phyloP scores from a whole-genome alignment of 2,888 invertebrate genomes.

The Phymatocera aterrima region DNA sequence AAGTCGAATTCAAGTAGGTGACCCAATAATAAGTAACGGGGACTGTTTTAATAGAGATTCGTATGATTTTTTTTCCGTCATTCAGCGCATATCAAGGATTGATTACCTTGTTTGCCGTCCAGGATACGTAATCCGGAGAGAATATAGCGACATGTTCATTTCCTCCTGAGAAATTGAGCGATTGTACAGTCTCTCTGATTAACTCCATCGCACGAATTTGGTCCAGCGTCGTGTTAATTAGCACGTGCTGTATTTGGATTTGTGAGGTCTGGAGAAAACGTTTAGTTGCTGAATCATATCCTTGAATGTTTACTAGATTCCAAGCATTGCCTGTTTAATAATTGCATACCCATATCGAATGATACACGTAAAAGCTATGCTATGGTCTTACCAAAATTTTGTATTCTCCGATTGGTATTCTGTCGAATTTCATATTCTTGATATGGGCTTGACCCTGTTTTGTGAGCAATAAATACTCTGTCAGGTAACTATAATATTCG shows the following conservation, averaged over 20 bases:
- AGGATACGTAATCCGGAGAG: conserved; percentile 69
- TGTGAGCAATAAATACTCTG: conserved; percentile 70
- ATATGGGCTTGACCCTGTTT: conserved; percentile 69
- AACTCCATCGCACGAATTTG: conserved; percentile 70
- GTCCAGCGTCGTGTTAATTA: conserved; percentile 65
- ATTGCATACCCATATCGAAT: not conserved
- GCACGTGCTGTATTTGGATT: conserved; percentile 69
- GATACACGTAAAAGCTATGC: conserved; percentile 30
- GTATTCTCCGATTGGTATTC: conserved; percentile 66
- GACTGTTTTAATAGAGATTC: not conserved
- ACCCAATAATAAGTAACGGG: not conserved
- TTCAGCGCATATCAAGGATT: not conserved
- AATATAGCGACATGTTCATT: conserved; percentile 64
- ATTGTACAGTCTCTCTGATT: conserved; percentile 61
- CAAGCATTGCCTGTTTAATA: not conserved
- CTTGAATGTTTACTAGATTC: not conserved
- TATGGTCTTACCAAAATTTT: conserved; percentile 68
- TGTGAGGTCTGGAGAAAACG: conserved; percentile 64
- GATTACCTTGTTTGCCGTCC: conserved; percentile 69
- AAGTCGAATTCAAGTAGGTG: not conserved
- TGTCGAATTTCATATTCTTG: conserved; percentile 70
- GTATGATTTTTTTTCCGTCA: not conserved
- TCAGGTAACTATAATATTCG: conserved; percentile 67
- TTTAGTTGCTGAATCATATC: not conserved
- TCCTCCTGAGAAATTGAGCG: conserved; percentile 63